Percentiles rank a stretch among this genome's conserved stretches.
These are phyloP conservation scores for Anthoscopus minutus DNA, from an alignment of 2,113 vertebrate genomes.

Conservation along the genomic window DNA sequence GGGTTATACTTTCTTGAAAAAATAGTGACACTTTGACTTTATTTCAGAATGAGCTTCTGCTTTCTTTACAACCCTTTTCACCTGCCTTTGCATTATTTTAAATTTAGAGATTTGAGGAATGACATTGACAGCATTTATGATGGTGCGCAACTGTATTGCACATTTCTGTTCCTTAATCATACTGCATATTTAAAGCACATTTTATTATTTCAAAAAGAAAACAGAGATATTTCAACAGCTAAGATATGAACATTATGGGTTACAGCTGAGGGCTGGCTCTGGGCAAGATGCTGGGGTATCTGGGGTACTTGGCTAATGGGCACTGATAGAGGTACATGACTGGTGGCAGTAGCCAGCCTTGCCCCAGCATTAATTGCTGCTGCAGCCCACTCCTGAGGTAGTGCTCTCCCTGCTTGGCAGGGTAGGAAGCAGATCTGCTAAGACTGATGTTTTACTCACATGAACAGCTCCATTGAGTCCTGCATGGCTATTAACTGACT, in stretches of 20 bases:
- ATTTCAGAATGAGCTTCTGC: not conserved
- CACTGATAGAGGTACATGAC: fast-evolving
- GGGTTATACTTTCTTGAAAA: not conserved
- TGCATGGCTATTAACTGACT: constrained; percentile 9
- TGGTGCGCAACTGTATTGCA: not conserved
- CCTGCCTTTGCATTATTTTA: not conserved
- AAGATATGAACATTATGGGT: not conserved
- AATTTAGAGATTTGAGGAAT: not conserved
- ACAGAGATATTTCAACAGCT: not conserved
- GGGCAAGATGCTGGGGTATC: not conserved
- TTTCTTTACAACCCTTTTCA: not conserved
- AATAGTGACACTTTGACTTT: not conserved
- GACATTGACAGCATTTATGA: not conserved
- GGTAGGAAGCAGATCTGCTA: constrained; percentile 31
- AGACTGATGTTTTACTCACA: not conserved
- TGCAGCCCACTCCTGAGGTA: not conserved
- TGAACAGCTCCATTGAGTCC: constrained; percentile 40
- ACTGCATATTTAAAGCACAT: fast-evolving
- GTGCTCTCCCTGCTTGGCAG: not conserved
- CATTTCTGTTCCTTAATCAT: not conserved
- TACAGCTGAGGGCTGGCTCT: not conserved
- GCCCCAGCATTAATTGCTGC: not conserved
- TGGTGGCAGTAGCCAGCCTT: not conserved
- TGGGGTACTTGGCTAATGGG: fast-evolving
- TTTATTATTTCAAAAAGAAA: not conserved